Evolutionary conservation across 1,140 invertebrate genomes (phyloP), one percentile per base, ranked within the genome.

Genomic region (Colletes gigas): DNA sequence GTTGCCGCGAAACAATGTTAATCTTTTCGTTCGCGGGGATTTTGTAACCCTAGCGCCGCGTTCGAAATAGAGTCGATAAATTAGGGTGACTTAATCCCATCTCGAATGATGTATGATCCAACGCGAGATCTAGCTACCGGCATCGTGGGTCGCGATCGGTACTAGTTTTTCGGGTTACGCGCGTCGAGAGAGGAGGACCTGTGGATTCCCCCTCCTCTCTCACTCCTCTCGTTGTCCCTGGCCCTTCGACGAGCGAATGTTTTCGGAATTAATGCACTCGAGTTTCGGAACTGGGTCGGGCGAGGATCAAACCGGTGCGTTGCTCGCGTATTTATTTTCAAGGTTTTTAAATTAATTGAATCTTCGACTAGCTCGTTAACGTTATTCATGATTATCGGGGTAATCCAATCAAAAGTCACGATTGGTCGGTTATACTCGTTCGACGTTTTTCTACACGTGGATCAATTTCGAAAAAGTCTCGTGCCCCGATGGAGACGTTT

Each of bases 11-110:
- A 87, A 82, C 81, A 55, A 68, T 62, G 83, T 83, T 86, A 83
- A 78, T n/a, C 62, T 67, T 10, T 30, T 30, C n/a, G 63, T 57
- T 77, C 60, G 70, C 59, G 65, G 77, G 71, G 69, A 75, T 17
- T 77, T 47, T 14, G 41, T 41, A 47, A 52, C 6, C 41, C 68
- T 9, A 21, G n/a, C 55, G 21, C 41, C 52, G 44, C 9, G 55
- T 73, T 50, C 44, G 67, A 54, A 73, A 30, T 10, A 50, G 62
- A 86, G 78, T 79, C 78, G 82, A 84, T 84, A 84, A 86, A 87
- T 87, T 87, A 87, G 85, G 85, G 85, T 30, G 85, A 71, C 74
- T 63, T 87, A 87, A 87, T 87, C 82, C 82, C 70, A 76, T 81
- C 57, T 41, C 47, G 47, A 44, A 30, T 68, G 57, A 73, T 73